A percentile compares a stretch with the other conserved stretches of the same genome.
These are phyloP conservation scores for Mus pahari DNA, from an alignment of 2,113 vertebrate genomes.

Conservation along the genomic window DNA sequence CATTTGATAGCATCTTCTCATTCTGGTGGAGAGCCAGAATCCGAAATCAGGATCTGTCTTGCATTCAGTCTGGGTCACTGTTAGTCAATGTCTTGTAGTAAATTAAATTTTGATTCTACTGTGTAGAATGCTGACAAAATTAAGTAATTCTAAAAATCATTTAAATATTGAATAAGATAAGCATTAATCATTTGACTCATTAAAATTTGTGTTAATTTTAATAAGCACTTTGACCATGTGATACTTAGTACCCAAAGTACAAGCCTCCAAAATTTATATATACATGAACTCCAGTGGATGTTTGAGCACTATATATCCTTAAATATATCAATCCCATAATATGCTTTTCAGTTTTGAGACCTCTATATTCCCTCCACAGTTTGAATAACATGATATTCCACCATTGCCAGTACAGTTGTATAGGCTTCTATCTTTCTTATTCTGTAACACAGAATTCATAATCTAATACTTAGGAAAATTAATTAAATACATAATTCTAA, in stretches of 20 bases:
- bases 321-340: not conserved
- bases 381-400: not conserved
- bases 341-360: not conserved
- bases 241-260: not conserved
- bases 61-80: not conserved
- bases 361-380: not conserved
- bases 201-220: conserved; percentile 35
- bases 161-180: conserved; percentile 35
- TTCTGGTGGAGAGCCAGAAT: not conserved
- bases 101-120: conserved; percentile 4
- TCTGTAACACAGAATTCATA: not conserved
- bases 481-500: conserved; percentile 1
- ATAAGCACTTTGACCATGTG: not conserved
- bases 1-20: not conserved
- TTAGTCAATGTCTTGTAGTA: not conserved
- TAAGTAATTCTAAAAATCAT: not conserved
- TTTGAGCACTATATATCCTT: not conserved
- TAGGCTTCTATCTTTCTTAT: not conserved
- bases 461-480: not conserved
- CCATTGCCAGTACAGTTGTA: not conserved
- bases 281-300: not conserved
- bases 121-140: not conserved
- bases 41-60: not conserved
- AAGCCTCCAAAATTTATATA: not conserved
- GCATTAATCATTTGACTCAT: not conserved